Percentiles rank a stretch among this genome's conserved stretches.
phyloP scores from a whole-genome alignment of 37 sponge, comb jelly and placozoan genomes.

The Eunapius fragilis region DNA sequence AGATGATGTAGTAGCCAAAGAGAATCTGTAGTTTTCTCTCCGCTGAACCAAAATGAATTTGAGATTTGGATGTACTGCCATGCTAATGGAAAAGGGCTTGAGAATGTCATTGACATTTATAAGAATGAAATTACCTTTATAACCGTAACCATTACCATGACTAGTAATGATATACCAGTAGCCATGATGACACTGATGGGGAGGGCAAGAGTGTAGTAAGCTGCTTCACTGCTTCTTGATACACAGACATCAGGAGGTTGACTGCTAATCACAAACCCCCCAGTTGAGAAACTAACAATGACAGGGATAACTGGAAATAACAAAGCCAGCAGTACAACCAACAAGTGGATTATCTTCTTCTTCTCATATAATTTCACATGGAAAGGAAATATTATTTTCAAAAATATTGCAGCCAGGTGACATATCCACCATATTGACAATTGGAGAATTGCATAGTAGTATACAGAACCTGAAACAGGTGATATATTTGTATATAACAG shows the following conservation, averaged over 20 bases:
- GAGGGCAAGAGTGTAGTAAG: constrained; percentile 1
- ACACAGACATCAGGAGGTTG: constrained; percentile 3
- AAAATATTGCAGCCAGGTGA: background rate
- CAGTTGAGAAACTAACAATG: background rate
- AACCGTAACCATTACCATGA: background rate
- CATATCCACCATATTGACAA: constrained; percentile 4
- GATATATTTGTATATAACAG: no score
- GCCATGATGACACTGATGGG: background rate
- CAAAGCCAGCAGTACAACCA: background rate
- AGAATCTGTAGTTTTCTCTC: constrained; percentile 7
- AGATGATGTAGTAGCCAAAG: background rate
- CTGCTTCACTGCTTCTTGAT: background rate
- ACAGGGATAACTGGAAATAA: background rate
- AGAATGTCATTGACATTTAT: background rate
- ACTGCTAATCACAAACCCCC: background rate
- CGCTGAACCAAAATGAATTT: constrained; percentile 2
- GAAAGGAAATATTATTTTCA: constrained; percentile 13
- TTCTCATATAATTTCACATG: constrained; percentile 8
- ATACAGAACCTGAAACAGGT: constrained; percentile 1
- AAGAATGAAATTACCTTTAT: no score
- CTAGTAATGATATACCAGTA: background rate
- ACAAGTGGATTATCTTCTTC: background rate
- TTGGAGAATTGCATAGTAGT: background rate
- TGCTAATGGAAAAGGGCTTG: background rate
- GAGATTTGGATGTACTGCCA: background rate